Percentiles rank a stretch among this genome's conserved stretches.
phyloP scores from a whole-genome alignment of 1,140 invertebrate genomes.

The Penaeus chinensis region DNA sequence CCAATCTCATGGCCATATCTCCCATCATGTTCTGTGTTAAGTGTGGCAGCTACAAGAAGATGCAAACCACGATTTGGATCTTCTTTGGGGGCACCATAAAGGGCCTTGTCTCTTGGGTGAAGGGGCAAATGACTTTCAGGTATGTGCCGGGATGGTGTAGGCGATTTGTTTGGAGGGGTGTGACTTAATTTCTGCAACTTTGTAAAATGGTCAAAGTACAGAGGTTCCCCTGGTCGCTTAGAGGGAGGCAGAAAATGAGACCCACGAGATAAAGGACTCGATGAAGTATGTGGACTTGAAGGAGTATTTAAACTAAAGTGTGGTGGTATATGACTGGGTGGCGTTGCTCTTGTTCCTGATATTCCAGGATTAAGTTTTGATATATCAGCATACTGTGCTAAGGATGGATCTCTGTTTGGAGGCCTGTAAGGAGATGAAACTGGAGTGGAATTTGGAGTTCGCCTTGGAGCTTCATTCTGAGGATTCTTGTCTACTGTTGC shows the following conservation, averaged over 20 bases:
- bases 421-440: slow-evolving; percentile 8
- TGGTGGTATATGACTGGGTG: slow-evolving; percentile 34
- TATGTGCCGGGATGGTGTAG: neutral
- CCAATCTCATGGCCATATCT: neutral
- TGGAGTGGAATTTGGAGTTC: slow-evolving; percentile 36
- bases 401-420: slow-evolving; percentile 20
- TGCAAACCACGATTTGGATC: slow-evolving; percentile 41
- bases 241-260: slow-evolving; percentile 27
- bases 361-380: slow-evolving; percentile 36
- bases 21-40: slow-evolving; percentile 21
- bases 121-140: neutral
- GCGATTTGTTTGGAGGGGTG: slow-evolving; percentile 21
- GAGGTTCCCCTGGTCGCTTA: slow-evolving; percentile 45
- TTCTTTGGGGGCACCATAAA: slow-evolving; percentile 38
- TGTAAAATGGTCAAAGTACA: slow-evolving; percentile 27
- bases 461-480: slow-evolving; percentile 27
- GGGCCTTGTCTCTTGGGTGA: slow-evolving; percentile 22
- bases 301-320: slow-evolving; percentile 42
- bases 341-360: slow-evolving; percentile 32
- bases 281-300: slow-evolving; percentile 40
- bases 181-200: slow-evolving; percentile 34
- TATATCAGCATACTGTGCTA: slow-evolving; percentile 20
- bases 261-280: neutral
- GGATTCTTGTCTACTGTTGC: slow-evolving; percentile 29
- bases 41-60: slow-evolving; percentile 22